Base-by-base conservation (phyloP, 2,888 invertebrate genomes). In the Tupiocoris notatus region DNA sequence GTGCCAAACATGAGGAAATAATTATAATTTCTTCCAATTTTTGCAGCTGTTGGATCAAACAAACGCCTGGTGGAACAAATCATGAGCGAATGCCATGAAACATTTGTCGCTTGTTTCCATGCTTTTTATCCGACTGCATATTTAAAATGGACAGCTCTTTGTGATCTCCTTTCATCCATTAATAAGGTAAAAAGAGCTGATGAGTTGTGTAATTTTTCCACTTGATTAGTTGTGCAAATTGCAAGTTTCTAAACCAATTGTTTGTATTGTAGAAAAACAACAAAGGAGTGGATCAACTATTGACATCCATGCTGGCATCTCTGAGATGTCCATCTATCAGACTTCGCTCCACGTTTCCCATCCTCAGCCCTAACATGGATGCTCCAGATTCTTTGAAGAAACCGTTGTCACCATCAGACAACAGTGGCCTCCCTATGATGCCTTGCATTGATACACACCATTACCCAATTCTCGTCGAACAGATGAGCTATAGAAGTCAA, bases 121-220 rank as follows among this genome's bases (percentile, higher is more conserved):
- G 95, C 95, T 0, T 98, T 98, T 85, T 97, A 95, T 84, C 97
- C 98, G 0, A 96, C 96, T 0, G 93, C 94, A 0, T 91, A 91
- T 73, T 86, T 97, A 70, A 97, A 97, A 83, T 97, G 97, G 96
- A 91, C 91, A 79, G 93, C 94, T 82, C 86, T 98, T 0, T 95
- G 96, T 83, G 93, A 94, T 81, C 84, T 94, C 77, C 85, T 95
- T n/a, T 87, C 88, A 24, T 88, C 91, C 82, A 88, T 89, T 82
- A 88, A 89, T 78, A 90, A 90, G 85, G 91, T 90, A 85, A 81
- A 83, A 16, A 23, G 12, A 39, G 39, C 39, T 39, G 39, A n/a
- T n/a, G n/a, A n/a, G n/a, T n/a, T n/a, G n/a, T n/a, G n/a, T n/a
- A n/a, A n/a, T n/a, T n/a, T n/a, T n/a, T n/a, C n/a, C n/a, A n/a